A percentile compares a stretch with the other conserved stretches of the same genome.
phyloP scores from a whole-genome alignment of 2,888 invertebrate genomes.

The Marronus borbonicus region DNA sequence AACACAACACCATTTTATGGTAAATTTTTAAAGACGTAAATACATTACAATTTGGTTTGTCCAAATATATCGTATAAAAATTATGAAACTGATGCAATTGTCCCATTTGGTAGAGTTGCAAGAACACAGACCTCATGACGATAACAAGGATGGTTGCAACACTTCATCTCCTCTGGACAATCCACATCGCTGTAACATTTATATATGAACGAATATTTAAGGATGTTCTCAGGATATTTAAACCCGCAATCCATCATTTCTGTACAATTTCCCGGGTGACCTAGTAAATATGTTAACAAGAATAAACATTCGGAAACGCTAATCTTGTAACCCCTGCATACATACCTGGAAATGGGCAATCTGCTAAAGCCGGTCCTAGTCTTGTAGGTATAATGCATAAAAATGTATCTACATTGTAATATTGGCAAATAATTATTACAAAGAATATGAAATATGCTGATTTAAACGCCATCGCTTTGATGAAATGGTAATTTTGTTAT shows the following conservation, averaged over 20 bases:
- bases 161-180: constrained; percentile 36
- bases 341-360: constrained; percentile 38
- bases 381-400: constrained; percentile 36
- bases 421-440: background rate
- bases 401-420: constrained; percentile 8
- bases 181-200: constrained; percentile 41
- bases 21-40: too few species aligned
- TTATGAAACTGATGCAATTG: background rate
- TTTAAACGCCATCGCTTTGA: background rate
- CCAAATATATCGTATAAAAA: too few species aligned
- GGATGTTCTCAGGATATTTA: constrained; percentile 26
- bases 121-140: constrained; percentile 16
- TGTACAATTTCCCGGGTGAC: constrained; percentile 31
- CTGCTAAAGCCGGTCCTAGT: constrained; percentile 31
- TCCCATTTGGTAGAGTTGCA: background rate
- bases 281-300: constrained; percentile 18
- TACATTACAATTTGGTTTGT: too few species aligned
- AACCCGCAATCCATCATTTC: constrained; percentile 33
- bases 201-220: constrained; percentile 7
- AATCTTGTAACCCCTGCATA: too few species aligned
- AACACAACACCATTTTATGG: too few species aligned
- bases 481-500: background rate
- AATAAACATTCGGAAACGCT: background rate
- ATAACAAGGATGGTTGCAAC: constrained; percentile 46
- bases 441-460: background rate